Evolutionary conservation across 2,888 invertebrate species (phyloP), one percentile per base, ranked within the genome.

Genomic region (Pachycephus smyrnensis): DNA sequence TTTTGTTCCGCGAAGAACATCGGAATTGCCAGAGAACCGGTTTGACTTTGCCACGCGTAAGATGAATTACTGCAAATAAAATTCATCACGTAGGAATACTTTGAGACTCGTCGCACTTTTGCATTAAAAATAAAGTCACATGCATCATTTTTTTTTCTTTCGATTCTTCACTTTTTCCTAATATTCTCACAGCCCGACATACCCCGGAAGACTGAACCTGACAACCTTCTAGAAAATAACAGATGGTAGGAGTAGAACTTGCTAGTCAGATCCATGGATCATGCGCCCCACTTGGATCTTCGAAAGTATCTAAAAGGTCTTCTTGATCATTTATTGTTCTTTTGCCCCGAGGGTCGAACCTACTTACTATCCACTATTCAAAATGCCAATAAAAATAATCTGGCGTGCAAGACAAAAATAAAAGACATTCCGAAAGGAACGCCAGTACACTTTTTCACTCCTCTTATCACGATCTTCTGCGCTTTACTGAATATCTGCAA

Each of bases 131-230:
- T 23, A 9, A 55, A 55, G 23, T 55, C 23, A 6, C 55, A 9
- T 1, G 12, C 37, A 12, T 37, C 12, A 9, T 55, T 2, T 2
- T 0, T 6, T 1, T 9, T 9, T 0, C 1, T 1, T 23, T 15
- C 23, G 1, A 55, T 23, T 55, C 15, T 23, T 23, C 55, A 0
- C 2, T 55, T 23, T 23, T 55, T 23, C 9, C 2, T 9, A 23
- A 9, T 9, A 23, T 23, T 55, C 2, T 23, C 55, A 23, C 1
- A 23, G 55, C 23, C 23, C 55, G 23, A 23, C 55, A 9, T 55
- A 9, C 23, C 55, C 55, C 23, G 23, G 9, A 23, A 23, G 23
- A 23, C 23, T 55, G 23, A 23, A 55, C 9, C 23, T 23, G 2
- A 55, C 4, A 55, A 55, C 23, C 15, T 55, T 23, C 55, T 2